Evolutionary conservation across 2,888 invertebrate genomes (phyloP).

Genomic region (Synergus japonicus): DNA sequence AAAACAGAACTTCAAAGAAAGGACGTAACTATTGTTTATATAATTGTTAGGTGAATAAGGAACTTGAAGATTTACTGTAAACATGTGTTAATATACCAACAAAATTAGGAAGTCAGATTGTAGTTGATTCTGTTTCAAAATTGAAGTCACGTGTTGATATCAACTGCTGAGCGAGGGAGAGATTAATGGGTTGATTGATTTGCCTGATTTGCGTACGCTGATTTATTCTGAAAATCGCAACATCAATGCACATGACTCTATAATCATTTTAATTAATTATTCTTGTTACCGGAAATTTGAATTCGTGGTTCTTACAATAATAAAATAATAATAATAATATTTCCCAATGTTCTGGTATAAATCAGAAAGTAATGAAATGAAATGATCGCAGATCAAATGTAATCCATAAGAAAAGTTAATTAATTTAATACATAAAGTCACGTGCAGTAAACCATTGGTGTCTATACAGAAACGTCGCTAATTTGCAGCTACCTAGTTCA

Average conservation of each 20-base stretch:
- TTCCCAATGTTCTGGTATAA: not conserved
- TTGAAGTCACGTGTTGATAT: not conserved
- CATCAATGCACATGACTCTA: too few species aligned
- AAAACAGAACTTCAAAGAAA: not conserved
- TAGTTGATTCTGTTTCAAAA: not conserved
- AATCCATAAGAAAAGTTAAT: not conserved
- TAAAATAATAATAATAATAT: too few species aligned
- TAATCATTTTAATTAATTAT: not conserved
- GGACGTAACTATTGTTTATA: not conserved
- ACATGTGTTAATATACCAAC: not conserved
- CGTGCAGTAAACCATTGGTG: not conserved
- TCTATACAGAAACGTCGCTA: not conserved
- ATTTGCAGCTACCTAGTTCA: slow-evolving; percentile 10
- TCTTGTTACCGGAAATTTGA: not conserved
- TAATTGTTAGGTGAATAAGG: not conserved
- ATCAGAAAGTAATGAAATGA: too few species aligned
- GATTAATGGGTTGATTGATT: not conserved
- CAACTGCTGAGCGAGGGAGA: not conserved
- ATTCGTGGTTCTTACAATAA: not conserved
- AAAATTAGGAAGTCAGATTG: not conserved
- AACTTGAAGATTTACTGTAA: not conserved
- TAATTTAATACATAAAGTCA: not conserved
- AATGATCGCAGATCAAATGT: too few species aligned
- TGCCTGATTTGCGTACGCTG: not conserved
- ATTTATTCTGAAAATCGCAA: not conserved